Base-by-base conservation (phyloP, 2,888 invertebrate species). In the Orthosia gothica region DNA sequence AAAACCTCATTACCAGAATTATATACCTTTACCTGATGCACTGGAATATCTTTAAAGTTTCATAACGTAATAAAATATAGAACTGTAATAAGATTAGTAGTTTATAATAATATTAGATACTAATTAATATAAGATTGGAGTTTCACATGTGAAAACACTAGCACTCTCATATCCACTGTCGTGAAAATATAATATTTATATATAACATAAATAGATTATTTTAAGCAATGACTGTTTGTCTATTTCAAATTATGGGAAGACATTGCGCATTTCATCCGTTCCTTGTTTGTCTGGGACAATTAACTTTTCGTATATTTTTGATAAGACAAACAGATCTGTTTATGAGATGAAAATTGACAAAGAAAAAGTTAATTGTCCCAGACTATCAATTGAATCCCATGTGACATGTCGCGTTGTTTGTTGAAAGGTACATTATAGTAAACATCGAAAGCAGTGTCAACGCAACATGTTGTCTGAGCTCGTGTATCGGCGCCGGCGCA, bases 221-320 rank as follows among this genome's bases (percentile, higher is more conserved):
- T 94, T 91, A 96, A 96, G 96, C 96, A 94, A 95, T 95, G 95
- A 94, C 94, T 95, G 94, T 93, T 92, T 91, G 88, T 93, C 93
- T 94, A 91, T 92, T 92, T 95, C 94, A 96, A 95, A 96, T 96
- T 96, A 96, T 96, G 96, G 96, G 96, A 96, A 96, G 96, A 96
- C 96, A 96, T 96, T 96, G 96, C 96, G 96, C 96, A 96, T 96
- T 96, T 96, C 96, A 96, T 96, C 96, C 96, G 96, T 96, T 96
- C 96, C 96, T 96, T 96, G 93, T 95, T 91, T 89, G 90, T 89
- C 94, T 93, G 91, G 91, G 90, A 93, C 95, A 92, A 93, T 94
- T 91, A 94, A 94, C 93, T 95, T 93, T 94, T 88, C 20, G 75
- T 74, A 16, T 4, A 54, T 70, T 77, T 61, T 49, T 59, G 13